Percentiles rank a stretch among this genome's conserved stretches.
phyloP scores from a whole-genome alignment of 2,113 vertebrate genomes.

The Empidonax traillii region DNA sequence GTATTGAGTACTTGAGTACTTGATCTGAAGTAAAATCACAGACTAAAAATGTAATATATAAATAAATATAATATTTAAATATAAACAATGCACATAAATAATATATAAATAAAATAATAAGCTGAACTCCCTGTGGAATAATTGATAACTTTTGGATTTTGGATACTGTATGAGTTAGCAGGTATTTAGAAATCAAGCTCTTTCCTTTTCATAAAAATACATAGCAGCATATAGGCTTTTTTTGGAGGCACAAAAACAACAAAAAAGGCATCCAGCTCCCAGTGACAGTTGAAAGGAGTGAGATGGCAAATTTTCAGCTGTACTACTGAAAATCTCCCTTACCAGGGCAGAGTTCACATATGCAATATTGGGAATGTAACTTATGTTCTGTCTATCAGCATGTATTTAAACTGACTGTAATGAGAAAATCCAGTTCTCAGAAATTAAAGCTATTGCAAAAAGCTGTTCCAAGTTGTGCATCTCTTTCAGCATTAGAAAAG shows the following conservation, averaged over 20 bases:
- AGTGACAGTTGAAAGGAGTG: not conserved
- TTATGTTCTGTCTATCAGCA: not conserved
- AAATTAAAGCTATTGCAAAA: not conserved
- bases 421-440: not conserved
- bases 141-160: not conserved
- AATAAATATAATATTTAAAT: not conserved
- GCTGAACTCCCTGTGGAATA: not conserved
- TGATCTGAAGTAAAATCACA: not conserved
- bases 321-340: not conserved
- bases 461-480: not conserved
- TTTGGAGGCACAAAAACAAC: not conserved
- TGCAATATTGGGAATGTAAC: not conserved
- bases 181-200: not conserved
- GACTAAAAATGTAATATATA: not conserved
- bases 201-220: not conserved
- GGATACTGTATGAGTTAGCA: not conserved
- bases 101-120: not conserved
- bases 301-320: not conserved
- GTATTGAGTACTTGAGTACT: no score
- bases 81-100: not conserved
- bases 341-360: not conserved
- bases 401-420: not conserved
- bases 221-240: not conserved
- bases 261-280: not conserved
- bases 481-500: not conserved